A percentile compares a stretch with the other conserved stretches of the same genome.
phyloP scores from a whole-genome alignment of 2,888 invertebrate species.

The Synanthedon andrenaeformis region DNA sequence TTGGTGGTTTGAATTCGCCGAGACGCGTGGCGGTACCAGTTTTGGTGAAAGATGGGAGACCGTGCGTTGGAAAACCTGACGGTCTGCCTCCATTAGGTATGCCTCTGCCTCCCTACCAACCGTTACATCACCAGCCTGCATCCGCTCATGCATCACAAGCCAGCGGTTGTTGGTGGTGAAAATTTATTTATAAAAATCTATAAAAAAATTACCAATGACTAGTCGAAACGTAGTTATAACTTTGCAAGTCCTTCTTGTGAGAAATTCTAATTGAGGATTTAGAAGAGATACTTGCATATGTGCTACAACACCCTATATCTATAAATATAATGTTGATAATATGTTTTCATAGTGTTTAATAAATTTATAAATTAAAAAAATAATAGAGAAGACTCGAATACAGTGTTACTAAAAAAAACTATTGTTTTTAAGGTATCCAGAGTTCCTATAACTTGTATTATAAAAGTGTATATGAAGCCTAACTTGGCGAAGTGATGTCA shows the following conservation, averaged over 20 bases:
- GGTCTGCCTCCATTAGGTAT: conserved; percentile 62
- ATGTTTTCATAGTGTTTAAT: conserved; percentile 4
- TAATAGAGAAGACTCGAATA: conserved; percentile 43
- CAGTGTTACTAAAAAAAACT: conserved; percentile 14
- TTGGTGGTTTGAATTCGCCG: conserved; percentile 82
- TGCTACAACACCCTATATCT: conserved; percentile 5
- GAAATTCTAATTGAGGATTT: neutral
- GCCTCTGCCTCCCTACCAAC: conserved; percentile 61
- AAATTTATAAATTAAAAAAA: conserved; percentile 5
- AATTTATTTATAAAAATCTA: conserved; percentile 3
- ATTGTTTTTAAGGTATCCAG: conserved; percentile 38
- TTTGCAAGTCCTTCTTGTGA: conserved; percentile 11
- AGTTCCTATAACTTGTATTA: conserved; percentile 57
- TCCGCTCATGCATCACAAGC: conserved; percentile 47
- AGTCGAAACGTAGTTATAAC: conserved; percentile 32
- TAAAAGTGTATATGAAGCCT: conserved; percentile 15
- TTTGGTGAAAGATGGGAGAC: conserved; percentile 93
- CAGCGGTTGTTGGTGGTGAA: conserved; percentile 71
- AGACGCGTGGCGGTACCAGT: conserved; percentile 95
- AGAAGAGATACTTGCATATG: conserved; percentile 5
- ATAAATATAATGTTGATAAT: too few relatives aligned
- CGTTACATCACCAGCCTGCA: conserved; percentile 52
- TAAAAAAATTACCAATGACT: conserved; percentile 17
- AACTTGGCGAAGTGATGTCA: conserved; percentile 7
- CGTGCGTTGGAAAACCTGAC: conserved; percentile 77